Base-by-base conservation (phyloP, 2,888 invertebrate genomes). In the Allolobophora icterica region DNA sequence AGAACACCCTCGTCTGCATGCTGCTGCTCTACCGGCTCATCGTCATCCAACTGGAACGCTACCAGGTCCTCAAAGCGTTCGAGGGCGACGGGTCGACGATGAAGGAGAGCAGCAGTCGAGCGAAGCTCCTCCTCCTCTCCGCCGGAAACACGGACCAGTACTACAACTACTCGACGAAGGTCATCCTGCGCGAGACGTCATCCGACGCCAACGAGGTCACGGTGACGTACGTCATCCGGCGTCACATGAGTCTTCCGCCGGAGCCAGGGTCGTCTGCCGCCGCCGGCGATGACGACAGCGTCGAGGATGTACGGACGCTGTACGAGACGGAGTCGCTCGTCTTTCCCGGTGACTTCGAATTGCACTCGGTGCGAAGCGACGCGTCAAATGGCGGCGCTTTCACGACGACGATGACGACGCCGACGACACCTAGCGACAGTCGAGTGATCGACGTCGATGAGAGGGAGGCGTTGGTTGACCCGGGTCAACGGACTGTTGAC, bases 1-100 rank as follows among this genome's bases (percentile, higher is more conserved):
- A 98, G 96, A 98, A 98, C 94, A 97, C 97, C 0, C 95, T 98
- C 95, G 98, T 99, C 42, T 98, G 98, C 92, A 95, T 98, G 2
- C 96, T 99, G 0, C 97, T 98, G 95, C 96, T 98, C 90, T 98
- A 98, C 94, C 96, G 98, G 89, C 71, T 91, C 34, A 89, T 90
- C 33, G 91, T 91, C 84, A 91, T 92, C 13, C 92, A 92, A 87
- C 71, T 92, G 45, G 92, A 91, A 52, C 90, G 91, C 38, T 91
- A 91, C n/a, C 83, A 91, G 45, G 38, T 87, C 35, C 33, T 91
- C 33, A 89, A 90, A 40, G 71, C 33, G 19, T 38, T 34, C 40
- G 58, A 58, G 83, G 35, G 84, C 19, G 90, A 91, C 19, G 89
- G 45, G 24, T 38, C 42, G 89, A 87, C 42, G 38, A 30, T 71